Conservation (phyloP, 2,113 vertebrate species). For the Alouatta palliata region DNA sequence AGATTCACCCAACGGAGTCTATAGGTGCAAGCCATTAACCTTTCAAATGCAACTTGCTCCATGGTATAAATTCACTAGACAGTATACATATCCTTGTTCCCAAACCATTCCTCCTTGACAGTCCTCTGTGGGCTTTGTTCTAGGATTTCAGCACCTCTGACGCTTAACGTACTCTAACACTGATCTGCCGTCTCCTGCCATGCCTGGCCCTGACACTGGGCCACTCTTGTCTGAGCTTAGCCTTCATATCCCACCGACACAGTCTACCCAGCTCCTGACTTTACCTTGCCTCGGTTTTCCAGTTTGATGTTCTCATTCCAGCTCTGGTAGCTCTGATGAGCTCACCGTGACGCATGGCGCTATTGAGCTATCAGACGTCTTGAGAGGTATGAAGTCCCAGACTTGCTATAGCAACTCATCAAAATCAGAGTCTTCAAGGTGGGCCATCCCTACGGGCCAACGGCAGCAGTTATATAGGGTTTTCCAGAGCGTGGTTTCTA, state of each 20-base stretch:
- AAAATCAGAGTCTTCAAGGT: not conserved
- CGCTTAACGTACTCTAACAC: not conserved
- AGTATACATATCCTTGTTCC: not conserved
- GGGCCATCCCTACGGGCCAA: not conserved
- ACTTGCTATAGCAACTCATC: not conserved
- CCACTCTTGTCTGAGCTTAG: not conserved
- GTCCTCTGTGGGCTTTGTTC: not conserved
- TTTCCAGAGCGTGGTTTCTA: not conserved
- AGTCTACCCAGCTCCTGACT: too few species aligned
- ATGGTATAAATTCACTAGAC: not conserved
- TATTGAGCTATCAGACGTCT: not conserved
- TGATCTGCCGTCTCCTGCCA: not conserved
- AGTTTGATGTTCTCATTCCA: not conserved
- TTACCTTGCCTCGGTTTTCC: not conserved
- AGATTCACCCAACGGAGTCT: not conserved
- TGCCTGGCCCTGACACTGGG: too few species aligned
- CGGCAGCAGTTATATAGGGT: fast-evolving
- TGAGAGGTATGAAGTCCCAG: not conserved
- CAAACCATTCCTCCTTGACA: not conserved
- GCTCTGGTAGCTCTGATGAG: not conserved
- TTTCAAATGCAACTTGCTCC: not conserved
- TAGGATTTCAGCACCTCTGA: not conserved
- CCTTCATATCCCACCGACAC: not conserved
- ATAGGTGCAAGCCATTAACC: not conserved
- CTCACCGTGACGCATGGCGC: too few species aligned